A percentile compares a stretch with the other conserved stretches of the same genome.
phyloP scores from a whole-genome alignment of 2,113 vertebrate genomes.

The Chloropsis hardwickii region DNA sequence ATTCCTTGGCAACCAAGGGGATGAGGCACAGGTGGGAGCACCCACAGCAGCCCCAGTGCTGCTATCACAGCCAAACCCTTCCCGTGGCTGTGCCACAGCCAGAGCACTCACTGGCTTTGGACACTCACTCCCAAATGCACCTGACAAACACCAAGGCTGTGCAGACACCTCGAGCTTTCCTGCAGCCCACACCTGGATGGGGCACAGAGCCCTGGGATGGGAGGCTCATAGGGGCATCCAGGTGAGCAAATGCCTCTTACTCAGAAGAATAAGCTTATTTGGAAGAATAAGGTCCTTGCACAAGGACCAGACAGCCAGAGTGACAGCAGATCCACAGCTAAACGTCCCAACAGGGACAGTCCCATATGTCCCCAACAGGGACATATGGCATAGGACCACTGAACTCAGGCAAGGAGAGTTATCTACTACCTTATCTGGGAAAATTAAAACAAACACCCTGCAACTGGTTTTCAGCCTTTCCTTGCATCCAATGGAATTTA shows the following conservation, averaged over 20 bases:
- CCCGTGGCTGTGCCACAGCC: background rate
- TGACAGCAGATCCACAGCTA: background rate
- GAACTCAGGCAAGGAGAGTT: background rate
- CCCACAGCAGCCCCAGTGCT: fast-evolving
- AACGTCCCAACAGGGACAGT: fast-evolving
- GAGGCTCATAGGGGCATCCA: background rate
- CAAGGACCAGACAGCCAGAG: background rate
- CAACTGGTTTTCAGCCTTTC: background rate
- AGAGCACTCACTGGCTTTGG: background rate
- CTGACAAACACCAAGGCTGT: fast-evolving
- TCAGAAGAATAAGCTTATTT: background rate
- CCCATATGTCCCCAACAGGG: fast-evolving
- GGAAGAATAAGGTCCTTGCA: background rate
- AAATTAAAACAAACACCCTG: background rate
- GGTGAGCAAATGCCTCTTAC: background rate
- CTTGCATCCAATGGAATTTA: background rate
- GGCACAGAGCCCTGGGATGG: background rate
- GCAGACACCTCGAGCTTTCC: background rate
- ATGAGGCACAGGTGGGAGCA: background rate
- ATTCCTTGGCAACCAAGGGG: background rate
- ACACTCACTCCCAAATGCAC: fast-evolving
- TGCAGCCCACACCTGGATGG: background rate
- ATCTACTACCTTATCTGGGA: background rate
- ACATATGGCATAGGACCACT: fast-evolving
- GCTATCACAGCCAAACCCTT: background rate